A percentile compares a stretch with the other conserved stretches of the same genome.
phyloP scores from a whole-genome alignment of 1,140 invertebrate genomes.

The Monochamus saltuarius region DNA sequence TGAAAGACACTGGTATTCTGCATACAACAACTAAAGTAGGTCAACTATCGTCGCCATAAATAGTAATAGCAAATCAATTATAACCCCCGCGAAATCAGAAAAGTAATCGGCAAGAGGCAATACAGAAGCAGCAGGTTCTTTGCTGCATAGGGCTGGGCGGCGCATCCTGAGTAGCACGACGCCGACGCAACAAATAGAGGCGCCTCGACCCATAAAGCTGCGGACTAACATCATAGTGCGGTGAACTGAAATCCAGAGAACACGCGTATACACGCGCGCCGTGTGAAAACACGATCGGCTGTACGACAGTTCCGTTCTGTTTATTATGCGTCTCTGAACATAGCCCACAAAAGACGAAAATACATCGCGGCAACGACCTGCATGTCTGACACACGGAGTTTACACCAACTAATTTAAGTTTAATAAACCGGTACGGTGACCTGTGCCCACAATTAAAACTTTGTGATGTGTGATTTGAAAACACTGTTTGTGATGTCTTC shows the following conservation, averaged over 20 bases:
- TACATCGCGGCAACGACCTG: constrained; percentile 15
- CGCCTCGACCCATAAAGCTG: constrained; percentile 50
- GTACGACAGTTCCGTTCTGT: too few relatives aligned
- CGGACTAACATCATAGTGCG: constrained; percentile 51
- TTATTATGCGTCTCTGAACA: background rate
- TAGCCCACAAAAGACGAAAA: constrained; percentile 17
- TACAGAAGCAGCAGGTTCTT: constrained; percentile 40
- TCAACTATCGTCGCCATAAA: background rate
- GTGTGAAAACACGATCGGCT: constrained; percentile 7
- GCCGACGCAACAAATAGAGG: constrained; percentile 51
- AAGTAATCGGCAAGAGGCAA: constrained; percentile 29
- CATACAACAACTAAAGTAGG: too few relatives aligned
- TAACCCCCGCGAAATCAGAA: constrained; percentile 30
- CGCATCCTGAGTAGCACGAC: constrained; percentile 44
- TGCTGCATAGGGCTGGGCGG: constrained; percentile 46
- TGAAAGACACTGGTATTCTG: too few relatives aligned
- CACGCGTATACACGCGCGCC: constrained; percentile 21
- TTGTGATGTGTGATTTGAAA: too few relatives aligned
- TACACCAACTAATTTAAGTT: too few relatives aligned
- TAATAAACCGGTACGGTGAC: too few relatives aligned
- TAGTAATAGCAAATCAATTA: constrained; percentile 25
- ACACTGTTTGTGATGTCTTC: too few relatives aligned
- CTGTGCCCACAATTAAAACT: too few relatives aligned
- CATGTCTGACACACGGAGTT: too few relatives aligned
- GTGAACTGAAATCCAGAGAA: constrained; percentile 41